Conservation (phyloP, 2,888 invertebrate species). For the Eudasyphora cyanicolor region DNA sequence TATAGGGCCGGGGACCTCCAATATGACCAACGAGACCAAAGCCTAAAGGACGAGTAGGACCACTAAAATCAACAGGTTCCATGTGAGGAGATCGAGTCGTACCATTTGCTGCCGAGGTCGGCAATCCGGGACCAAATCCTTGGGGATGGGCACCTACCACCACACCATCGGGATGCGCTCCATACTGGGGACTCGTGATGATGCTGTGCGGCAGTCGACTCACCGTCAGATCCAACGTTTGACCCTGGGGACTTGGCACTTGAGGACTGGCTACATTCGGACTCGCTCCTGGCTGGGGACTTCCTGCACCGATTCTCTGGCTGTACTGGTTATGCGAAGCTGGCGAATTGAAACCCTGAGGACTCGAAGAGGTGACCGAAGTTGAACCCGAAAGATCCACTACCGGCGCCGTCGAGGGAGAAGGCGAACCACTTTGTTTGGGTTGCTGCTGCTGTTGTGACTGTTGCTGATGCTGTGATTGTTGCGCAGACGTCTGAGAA, state of each 20-base stretch:
- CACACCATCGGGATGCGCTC: slow-evolving; percentile 79
- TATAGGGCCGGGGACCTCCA: slow-evolving; percentile 86
- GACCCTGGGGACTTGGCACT: slow-evolving; percentile 94
- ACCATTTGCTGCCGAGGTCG: slow-evolving; percentile 75
- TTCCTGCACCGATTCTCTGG: slow-evolving; percentile 82
- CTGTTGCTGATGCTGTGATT: slow-evolving; percentile 79
- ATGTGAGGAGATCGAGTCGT: slow-evolving; percentile 84
- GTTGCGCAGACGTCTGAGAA: slow-evolving; percentile 73
- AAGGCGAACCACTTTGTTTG: slow-evolving; percentile 82
- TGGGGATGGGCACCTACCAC: slow-evolving; percentile 80
- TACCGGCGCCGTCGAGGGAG: slow-evolving; percentile 83
- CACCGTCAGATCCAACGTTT: slow-evolving; percentile 93
- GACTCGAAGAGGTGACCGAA: slow-evolving; percentile 90
- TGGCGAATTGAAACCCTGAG: slow-evolving; percentile 84
- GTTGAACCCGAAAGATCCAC: slow-evolving; percentile 91
- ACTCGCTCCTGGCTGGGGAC: slow-evolving; percentile 92
- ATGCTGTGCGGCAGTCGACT: slow-evolving; percentile 89
- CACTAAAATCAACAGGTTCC: slow-evolving; percentile 87
- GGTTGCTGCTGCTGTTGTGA: slow-evolving; percentile 78
- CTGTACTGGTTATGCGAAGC: slow-evolving; percentile 79
- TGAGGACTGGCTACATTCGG: slow-evolving; percentile 93
- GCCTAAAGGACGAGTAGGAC: slow-evolving; percentile 84
- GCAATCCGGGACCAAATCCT: slow-evolving; percentile 81
- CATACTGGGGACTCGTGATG: slow-evolving; percentile 83
- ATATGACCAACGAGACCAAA: slow-evolving; percentile 82